Base-by-base conservation (phyloP, 2,797 vertebrate species). In the Tinamus major region DNA sequence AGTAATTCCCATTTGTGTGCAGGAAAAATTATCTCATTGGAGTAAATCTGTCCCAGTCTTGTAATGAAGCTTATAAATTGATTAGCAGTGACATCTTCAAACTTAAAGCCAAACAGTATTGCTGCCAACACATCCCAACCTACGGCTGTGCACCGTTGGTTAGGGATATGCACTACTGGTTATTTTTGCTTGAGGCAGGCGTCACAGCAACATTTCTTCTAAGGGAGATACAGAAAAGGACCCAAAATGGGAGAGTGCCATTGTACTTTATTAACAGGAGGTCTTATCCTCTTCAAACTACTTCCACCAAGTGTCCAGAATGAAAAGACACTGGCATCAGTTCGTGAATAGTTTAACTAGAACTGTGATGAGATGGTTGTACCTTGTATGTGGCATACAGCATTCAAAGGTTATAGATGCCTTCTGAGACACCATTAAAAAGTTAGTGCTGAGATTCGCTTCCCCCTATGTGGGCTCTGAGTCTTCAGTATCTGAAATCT, bases 361-460 rank as follows among this genome's bases (percentile, higher is more conserved):
- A 91, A 58, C 48, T 64, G 48, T 63, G 75, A 89, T 74, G 15
- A 86, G 48, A 91, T 27, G 7, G 15, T 42, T 80, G 63, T 35
- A 76, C 46, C 19, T 64, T 76, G 9, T 58, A 24, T 44, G 29
- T 2, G 4, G 24, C 42, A 86, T 20, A 70, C 16, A 91, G 51
- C 9, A 74, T 92, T 91, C 76, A 95, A 70, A 94, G 26, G 51
- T 81, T 95, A 94, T 31, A 6, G 2, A 35, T 72, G 79, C 16
- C 77, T 85, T 70, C 79, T 68, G 74, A 95, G 85, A 92, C 63
- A 79, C 81, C 55, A 84, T 88, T 85, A 86, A 92, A 74, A 89
- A 86, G 42, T 46, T 64, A 71, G 7, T 49, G 7, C 16, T 77
- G 63, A 79, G 74, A 93, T 77, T 77, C 16, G 58, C 76, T 93